These are phyloP conservation scores for Sycophila texana DNA, from an alignment of 2,888 invertebrate genomes.

Conservation along the genomic window DNA sequence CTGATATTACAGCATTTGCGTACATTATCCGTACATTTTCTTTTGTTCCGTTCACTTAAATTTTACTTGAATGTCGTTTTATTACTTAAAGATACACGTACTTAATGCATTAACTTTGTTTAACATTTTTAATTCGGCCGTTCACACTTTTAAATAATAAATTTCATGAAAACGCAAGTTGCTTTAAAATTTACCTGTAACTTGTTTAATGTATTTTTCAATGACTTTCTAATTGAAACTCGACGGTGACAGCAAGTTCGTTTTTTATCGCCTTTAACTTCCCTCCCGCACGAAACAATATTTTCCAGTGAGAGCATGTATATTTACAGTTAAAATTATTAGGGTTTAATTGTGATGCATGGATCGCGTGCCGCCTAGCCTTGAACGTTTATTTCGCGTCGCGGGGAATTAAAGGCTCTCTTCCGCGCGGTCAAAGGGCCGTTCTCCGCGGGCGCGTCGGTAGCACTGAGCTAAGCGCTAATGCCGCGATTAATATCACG, in stretches of 20 bases:
- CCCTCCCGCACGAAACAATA: no score
- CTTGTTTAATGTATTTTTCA: no score
- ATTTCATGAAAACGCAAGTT: neutral
- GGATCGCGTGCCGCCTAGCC: slow-evolving; percentile 18
- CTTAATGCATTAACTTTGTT: slow-evolving; percentile 14
- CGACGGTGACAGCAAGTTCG: no score
- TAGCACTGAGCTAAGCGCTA: slow-evolving; percentile 13
- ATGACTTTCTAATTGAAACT: no score
- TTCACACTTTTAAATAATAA: neutral
- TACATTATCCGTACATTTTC: slow-evolving; percentile 11
- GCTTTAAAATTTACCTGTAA: neutral
- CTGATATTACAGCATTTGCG: slow-evolving; percentile 23
- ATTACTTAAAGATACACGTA: neutral
- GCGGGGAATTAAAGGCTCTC: neutral
- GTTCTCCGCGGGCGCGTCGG: slow-evolving; percentile 9
- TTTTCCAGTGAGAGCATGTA: neutral
- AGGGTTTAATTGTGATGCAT: slow-evolving; percentile 27
- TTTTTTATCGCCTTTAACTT: no score
- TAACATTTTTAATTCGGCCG: neutral
- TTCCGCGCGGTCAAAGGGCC: neutral
- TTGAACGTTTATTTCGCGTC: neutral
- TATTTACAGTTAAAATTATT: slow-evolving; percentile 18
- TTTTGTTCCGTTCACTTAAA: slow-evolving; percentile 39
- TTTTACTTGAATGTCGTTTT: slow-evolving; percentile 2
- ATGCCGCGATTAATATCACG: slow-evolving; percentile 45